Conservation (phyloP, 2,888 invertebrate species). For the Tiphia femorata region DNA sequence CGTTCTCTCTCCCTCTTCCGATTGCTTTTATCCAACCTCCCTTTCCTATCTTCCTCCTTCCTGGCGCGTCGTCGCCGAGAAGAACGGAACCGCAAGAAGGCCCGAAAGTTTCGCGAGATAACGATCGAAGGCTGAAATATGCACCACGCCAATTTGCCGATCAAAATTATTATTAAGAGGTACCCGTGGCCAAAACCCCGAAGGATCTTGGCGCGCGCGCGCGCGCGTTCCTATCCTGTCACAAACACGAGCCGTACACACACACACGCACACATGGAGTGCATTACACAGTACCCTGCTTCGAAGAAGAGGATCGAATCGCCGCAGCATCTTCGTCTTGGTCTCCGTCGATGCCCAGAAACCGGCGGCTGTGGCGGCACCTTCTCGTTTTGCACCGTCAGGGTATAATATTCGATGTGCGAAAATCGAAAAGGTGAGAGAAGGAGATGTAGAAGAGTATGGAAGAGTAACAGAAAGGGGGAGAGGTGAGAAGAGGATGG, state of each 20-base stretch:
- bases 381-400: constrained; percentile 38
- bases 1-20: too few relatives aligned
- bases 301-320: constrained; percentile 11
- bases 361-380: constrained; percentile 21
- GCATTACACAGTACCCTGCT: too few relatives aligned
- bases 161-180: constrained; percentile 68
- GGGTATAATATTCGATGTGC: constrained; percentile 50
- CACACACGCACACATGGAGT: too few relatives aligned
- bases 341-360: constrained; percentile 17
- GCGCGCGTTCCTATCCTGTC: too few relatives aligned
- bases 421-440: constrained; percentile 44
- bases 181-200: constrained; percentile 47
- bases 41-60: background rate
- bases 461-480: background rate
- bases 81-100: constrained; percentile 45
- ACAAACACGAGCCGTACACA: too few relatives aligned
- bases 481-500: too few relatives aligned
- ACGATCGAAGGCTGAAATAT: constrained; percentile 64
- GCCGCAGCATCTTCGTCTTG: constrained; percentile 27
- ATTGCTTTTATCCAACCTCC: background rate
- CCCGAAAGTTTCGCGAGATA: constrained; percentile 63
- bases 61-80: constrained; percentile 5
- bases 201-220: constrained; percentile 2
- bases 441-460: background rate
- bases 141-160: constrained; percentile 66